Evolutionary conservation across 2,797 vertebrate genomes (phyloP).

Genomic region (Pseudomugil gertrudae): DNA sequence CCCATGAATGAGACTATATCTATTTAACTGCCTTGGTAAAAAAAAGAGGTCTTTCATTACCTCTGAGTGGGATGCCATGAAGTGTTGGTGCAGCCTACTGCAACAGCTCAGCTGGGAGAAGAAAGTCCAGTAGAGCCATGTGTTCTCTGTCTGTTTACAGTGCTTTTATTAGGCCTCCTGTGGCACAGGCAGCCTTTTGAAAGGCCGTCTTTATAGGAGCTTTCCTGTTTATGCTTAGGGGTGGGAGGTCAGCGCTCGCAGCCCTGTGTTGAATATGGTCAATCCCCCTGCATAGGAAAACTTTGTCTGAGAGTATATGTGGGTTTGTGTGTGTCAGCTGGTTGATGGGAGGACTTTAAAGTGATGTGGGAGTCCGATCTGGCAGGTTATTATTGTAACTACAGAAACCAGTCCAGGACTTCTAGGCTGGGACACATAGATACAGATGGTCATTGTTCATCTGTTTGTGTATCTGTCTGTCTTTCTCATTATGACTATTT

Average conservation of each 20-base stretch:
- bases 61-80: slow-evolving; percentile 60
- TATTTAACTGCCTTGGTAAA: slow-evolving; percentile 42
- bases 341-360: slow-evolving; percentile 47
- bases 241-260: slow-evolving; percentile 78
- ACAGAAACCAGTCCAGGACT: slow-evolving; percentile 39
- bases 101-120: slow-evolving; percentile 57
- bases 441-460: slow-evolving; percentile 21
- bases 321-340: slow-evolving; percentile 47
- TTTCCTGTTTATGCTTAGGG: slow-evolving; percentile 81
- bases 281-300: slow-evolving; percentile 69
- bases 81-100: slow-evolving; percentile 55
- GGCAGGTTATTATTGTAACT: slow-evolving; percentile 63
- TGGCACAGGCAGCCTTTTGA: slow-evolving; percentile 79
- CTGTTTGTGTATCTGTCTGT: slow-evolving; percentile 26
- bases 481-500: slow-evolving; percentile 40
- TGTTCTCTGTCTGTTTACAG: slow-evolving; percentile 80
- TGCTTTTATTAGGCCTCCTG: slow-evolving; percentile 82
- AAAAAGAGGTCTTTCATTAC: slow-evolving; percentile 60
- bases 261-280: slow-evolving; percentile 75
- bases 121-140: slow-evolving; percentile 73
- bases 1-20: slow-evolving; percentile 42
- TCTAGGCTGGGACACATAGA: slow-evolving; percentile 29
- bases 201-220: slow-evolving; percentile 79
- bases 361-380: slow-evolving; percentile 34
- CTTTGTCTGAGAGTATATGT: slow-evolving; percentile 41